These are phyloP conservation scores for Scrobipalpa atriplicella DNA, from an alignment of 2,888 invertebrate species.

Conservation along the genomic window DNA sequence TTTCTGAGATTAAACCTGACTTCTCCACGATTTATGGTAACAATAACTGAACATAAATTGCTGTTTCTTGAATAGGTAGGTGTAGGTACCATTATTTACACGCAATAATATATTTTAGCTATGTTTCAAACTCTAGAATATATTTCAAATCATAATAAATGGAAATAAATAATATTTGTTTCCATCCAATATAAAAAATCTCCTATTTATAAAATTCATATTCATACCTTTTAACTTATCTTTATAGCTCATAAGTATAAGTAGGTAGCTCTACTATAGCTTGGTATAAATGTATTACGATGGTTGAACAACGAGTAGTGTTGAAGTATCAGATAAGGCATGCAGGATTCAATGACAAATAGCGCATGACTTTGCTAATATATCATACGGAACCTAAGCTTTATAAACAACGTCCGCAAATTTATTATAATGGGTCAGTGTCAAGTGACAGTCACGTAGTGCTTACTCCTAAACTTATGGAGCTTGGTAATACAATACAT, in stretches of 20 bases:
- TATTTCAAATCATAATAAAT: no score
- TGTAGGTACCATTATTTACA: neutral
- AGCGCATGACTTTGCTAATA: neutral
- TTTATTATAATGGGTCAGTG: slow-evolving; percentile 65
- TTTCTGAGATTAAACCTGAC: slow-evolving; percentile 14
- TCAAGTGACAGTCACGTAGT: slow-evolving; percentile 74
- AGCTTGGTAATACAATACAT: slow-evolving; percentile 67
- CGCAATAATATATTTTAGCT: neutral
- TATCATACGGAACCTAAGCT: slow-evolving; percentile 19
- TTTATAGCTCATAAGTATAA: no score
- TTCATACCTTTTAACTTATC: no score
- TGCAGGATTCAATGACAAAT: neutral
- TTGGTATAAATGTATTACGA: neutral
- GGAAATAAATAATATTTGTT: no score
- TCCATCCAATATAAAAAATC: no score
- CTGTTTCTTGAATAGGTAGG: neutral
- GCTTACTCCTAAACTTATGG: slow-evolving; percentile 72
- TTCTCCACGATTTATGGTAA: neutral
- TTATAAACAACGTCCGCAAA: slow-evolving; percentile 16
- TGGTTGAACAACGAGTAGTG: neutral
- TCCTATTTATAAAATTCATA: no score
- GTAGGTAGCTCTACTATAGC: neutral
- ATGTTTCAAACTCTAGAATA: no score
- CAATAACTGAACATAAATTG: neutral
- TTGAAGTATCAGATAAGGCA: slow-evolving; percentile 1